Conservation (phyloP, 2,888 invertebrate species). For the Eurytoma californica region DNA sequence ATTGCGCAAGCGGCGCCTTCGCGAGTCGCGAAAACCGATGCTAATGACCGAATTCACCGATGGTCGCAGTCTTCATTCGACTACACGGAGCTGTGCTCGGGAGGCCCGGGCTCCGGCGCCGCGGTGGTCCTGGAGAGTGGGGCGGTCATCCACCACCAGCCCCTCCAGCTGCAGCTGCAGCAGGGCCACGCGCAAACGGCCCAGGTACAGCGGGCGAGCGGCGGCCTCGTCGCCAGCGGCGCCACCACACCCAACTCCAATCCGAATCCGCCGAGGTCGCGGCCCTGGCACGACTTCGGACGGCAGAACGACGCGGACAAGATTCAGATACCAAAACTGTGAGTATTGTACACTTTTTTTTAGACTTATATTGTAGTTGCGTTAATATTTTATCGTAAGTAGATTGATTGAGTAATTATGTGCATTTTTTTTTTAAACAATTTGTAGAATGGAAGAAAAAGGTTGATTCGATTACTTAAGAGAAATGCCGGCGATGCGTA, state of each 20-base stretch:
- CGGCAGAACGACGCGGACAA: slow-evolving; percentile 95
- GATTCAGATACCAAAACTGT: slow-evolving; percentile 98
- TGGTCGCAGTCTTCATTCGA: slow-evolving; percentile 85
- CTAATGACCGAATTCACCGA: too few species aligned
- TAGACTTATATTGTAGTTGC: too few species aligned
- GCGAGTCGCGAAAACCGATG: too few species aligned
- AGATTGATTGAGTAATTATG: neutral
- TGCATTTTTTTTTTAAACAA: neutral
- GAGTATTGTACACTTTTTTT: slow-evolving; percentile 76
- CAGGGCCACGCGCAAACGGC: slow-evolving; percentile 79
- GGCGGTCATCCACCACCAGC: slow-evolving; percentile 76
- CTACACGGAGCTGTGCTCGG: slow-evolving; percentile 91
- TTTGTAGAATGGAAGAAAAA: too few species aligned
- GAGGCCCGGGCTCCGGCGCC: slow-evolving; percentile 71
- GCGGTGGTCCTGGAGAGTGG: slow-evolving; percentile 77
- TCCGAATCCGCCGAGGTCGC: slow-evolving; percentile 80
- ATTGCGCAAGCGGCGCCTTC: too few species aligned
- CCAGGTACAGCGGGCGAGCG: slow-evolving; percentile 76
- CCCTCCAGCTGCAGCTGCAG: slow-evolving; percentile 75
- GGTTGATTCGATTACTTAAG: too few species aligned
- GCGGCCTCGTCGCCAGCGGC: slow-evolving; percentile 67
- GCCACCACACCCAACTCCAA: slow-evolving; percentile 70
- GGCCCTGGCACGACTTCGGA: slow-evolving; percentile 96
- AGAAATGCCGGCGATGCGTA: too few species aligned
- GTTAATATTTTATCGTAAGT: too few species aligned